Evolutionary conservation across 1,140 invertebrate genomes (phyloP).

Genomic region (Arctopsyche grandis): DNA sequence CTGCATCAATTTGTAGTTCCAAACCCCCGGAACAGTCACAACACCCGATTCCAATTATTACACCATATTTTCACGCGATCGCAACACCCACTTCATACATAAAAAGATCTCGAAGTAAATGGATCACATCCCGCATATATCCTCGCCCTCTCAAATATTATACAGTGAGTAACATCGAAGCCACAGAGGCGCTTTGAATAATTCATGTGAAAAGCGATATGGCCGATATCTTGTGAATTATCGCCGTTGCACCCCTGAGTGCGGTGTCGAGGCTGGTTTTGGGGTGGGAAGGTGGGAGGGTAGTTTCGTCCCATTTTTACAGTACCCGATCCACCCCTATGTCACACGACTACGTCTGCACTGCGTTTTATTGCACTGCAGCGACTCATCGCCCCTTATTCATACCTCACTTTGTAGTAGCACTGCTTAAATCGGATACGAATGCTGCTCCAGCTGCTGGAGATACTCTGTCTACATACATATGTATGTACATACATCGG

Average conservation of each 20-base stretch:
- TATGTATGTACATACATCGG: too few relatives aligned
- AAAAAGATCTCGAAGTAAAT: too few relatives aligned
- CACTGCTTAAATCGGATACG: too few relatives aligned
- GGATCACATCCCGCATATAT: too few relatives aligned
- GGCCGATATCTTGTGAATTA: slow-evolving; percentile 4
- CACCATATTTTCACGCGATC: too few relatives aligned
- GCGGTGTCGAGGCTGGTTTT: neutral
- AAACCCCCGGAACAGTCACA: too few relatives aligned
- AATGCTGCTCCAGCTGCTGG: too few relatives aligned
- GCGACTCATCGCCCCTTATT: neutral
- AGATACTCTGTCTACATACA: too few relatives aligned
- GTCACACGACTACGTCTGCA: neutral
- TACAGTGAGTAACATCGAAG: neutral
- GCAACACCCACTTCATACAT: too few relatives aligned
- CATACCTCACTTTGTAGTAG: too few relatives aligned
- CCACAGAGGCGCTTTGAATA: neutral
- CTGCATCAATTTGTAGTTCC: too few relatives aligned
- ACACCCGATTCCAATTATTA: too few relatives aligned
- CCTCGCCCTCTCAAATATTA: neutral
- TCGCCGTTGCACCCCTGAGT: neutral
- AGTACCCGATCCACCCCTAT: neutral
- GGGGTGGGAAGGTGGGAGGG: neutral
- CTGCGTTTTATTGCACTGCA: slow-evolving; percentile 3
- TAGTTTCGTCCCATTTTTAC: neutral
- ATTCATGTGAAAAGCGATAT: slow-evolving; percentile 7